Evolutionary conservation across 2,113 vertebrate genomes (phyloP).

Genomic region (Theristicus caerulescens): DNA sequence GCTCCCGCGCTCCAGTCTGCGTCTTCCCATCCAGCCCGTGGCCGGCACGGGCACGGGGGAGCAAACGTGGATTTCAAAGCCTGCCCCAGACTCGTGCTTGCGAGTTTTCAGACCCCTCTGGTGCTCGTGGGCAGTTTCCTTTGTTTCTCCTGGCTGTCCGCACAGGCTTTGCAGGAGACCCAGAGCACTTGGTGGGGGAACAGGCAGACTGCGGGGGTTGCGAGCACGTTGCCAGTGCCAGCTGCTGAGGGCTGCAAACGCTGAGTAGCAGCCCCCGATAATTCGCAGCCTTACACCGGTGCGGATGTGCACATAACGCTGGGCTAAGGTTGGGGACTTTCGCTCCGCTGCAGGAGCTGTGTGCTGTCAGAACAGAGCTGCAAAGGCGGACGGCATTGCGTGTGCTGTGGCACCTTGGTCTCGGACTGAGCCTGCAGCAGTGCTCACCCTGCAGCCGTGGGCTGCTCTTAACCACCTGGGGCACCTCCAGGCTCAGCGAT

Average conservation of each 20-base stretch:
- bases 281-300: background rate
- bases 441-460: accelerated
- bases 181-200: background rate
- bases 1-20: background rate
- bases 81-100: background rate
- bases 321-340: background rate
- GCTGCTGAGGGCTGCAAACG: background rate
- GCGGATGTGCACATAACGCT: background rate
- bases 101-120: background rate
- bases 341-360: too few species aligned
- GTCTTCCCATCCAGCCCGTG: background rate
- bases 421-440: background rate
- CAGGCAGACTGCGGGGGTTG: background rate
- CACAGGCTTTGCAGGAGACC: background rate
- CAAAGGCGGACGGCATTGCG: accelerated
- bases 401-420: background rate
- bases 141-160: background rate
- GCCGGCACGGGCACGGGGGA: background rate
- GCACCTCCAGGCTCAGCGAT: background rate
- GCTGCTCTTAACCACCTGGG: background rate
- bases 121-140: background rate
- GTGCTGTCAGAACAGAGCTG: background rate
- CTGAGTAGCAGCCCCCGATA: background rate
- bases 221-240: accelerated
- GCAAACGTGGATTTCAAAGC: background rate